A percentile compares a stretch with the other conserved stretches of the same genome.
These are phyloP conservation scores for Aphodius granarius DNA, from an alignment of 2,888 invertebrate species.

Conservation along the genomic window DNA sequence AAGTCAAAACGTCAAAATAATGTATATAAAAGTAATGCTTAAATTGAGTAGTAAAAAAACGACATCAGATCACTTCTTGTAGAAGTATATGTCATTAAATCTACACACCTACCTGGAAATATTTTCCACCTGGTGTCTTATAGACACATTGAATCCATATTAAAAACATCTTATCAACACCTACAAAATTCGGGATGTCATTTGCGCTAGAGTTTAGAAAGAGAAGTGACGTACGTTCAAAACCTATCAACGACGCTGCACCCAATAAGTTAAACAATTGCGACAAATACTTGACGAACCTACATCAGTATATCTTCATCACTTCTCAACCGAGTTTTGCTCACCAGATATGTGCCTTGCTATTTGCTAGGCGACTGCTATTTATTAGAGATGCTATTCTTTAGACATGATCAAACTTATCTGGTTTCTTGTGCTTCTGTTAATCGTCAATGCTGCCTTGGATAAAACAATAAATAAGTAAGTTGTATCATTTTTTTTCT, in stretches of 20 bases:
- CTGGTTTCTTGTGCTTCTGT: constrained; percentile 22
- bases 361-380: constrained; percentile 25
- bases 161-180: too few relatives aligned
- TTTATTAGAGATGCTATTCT: constrained; percentile 25
- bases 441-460: constrained; percentile 16
- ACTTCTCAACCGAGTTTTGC: not conserved
- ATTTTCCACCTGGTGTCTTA: too few relatives aligned
- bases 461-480: constrained; percentile 23
- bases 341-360: constrained; percentile 23
- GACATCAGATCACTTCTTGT: too few relatives aligned
- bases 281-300: constrained; percentile 25
- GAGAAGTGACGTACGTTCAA: not conserved
- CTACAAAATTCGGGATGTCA: not conserved
- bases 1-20: too few relatives aligned
- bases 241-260: constrained; percentile 8
- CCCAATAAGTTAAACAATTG: constrained; percentile 25
- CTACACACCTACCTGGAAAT: too few relatives aligned
- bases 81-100: too few relatives aligned
- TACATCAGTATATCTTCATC: constrained; percentile 6
- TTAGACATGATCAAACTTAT: constrained; percentile 25
- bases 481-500: not conserved
- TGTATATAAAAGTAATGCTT: too few relatives aligned
- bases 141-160: too few relatives aligned
- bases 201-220: not conserved
- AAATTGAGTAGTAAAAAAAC: too few relatives aligned